phyloP scores from a whole-genome alignment of 30 jellyfish, hydroid and myxozoan genomes.

The Cassiopea xamachana region DNA sequence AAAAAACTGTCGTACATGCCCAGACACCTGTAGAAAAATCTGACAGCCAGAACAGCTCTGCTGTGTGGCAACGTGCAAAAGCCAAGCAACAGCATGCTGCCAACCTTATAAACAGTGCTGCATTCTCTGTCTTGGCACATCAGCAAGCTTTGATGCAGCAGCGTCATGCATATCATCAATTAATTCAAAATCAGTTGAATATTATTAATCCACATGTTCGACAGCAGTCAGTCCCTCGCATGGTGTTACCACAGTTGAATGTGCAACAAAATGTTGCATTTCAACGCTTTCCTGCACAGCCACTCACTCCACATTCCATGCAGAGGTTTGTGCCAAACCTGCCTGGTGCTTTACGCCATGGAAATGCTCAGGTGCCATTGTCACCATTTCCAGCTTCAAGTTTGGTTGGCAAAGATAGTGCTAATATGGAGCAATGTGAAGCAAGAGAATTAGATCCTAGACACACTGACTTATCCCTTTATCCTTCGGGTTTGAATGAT shows the following conservation, averaged over 20 bases:
- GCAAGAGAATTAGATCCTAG: too few relatives aligned
- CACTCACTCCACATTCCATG: background rate
- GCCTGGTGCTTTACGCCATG: too few relatives aligned
- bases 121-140: background rate
- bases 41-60: background rate
- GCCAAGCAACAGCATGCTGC: background rate
- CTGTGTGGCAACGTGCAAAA: slow-evolving; percentile 1
- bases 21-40: background rate
- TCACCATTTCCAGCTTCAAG: too few relatives aligned
- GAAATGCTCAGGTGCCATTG: too few relatives aligned
- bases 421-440: too few relatives aligned
- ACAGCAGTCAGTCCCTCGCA: background rate
- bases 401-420: too few relatives aligned
- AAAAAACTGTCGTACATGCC: too few relatives aligned
- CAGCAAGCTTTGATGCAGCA: background rate
- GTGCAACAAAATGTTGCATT: background rate
- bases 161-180: background rate
- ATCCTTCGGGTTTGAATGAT: too few relatives aligned
- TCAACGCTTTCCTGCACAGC: background rate
- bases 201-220: background rate
- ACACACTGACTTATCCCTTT: too few relatives aligned
- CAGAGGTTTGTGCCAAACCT: background rate
- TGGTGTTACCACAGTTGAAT: background rate
- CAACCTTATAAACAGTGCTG: background rate
- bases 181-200: background rate